Conservation (phyloP, 2,797 vertebrate species). For the Tapera naevia region DNA sequence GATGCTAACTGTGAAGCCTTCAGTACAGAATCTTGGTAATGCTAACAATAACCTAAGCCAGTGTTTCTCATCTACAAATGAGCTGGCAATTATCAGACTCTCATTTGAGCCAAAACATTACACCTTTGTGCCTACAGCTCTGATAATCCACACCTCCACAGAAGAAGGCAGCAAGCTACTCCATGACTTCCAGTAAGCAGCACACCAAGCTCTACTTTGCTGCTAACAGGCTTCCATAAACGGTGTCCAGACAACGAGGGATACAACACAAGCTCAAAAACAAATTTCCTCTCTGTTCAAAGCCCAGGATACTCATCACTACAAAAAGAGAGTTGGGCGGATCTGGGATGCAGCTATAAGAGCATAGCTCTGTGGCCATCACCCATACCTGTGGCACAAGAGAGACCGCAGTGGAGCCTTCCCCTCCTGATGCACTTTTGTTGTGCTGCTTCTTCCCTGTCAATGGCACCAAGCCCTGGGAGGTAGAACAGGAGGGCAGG, state of each 20-base stretch:
- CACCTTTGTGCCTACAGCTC: background rate
- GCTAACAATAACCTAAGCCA: background rate
- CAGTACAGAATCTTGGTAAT: background rate
- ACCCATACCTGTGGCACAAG: background rate
- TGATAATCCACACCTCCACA: background rate
- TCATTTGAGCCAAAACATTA: constrained; percentile 16
- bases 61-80: background rate
- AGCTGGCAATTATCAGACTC: background rate
- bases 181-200: background rate
- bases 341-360: background rate
- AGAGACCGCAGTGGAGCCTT: background rate
- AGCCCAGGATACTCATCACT: background rate
- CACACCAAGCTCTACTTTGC: background rate
- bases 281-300: background rate
- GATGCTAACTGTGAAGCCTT: background rate
- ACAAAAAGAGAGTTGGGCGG: background rate
- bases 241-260: background rate
- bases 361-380: background rate
- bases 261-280: background rate
- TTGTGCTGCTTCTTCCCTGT: background rate
- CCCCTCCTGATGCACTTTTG: background rate
- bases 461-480: background rate
- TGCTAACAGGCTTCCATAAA: background rate
- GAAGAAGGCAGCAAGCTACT: background rate
- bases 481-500: background rate